Conservation (phyloP, 2,113 vertebrate species). For the Dryoscopus gambensis region DNA sequence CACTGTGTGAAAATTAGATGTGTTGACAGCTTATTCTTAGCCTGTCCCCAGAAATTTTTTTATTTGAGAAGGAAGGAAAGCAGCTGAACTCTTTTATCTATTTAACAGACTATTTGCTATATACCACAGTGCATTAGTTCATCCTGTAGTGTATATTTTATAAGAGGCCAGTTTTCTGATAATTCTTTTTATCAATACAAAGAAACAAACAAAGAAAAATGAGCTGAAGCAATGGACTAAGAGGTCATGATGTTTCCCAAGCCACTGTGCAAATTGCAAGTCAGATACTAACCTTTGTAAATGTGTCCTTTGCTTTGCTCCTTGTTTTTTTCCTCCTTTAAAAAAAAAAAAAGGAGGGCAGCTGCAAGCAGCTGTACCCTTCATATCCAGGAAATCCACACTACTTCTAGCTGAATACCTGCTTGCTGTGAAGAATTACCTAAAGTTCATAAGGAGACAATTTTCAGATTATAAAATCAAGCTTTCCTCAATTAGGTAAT, state of each 20-base stretch:
- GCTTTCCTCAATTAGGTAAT: background rate
- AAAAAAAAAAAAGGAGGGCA: background rate
- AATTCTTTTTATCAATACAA: background rate
- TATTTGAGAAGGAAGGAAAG: background rate
- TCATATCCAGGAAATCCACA: background rate
- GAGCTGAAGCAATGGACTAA: background rate
- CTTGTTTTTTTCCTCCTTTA: background rate
- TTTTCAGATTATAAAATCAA: slow-evolving; percentile 25
- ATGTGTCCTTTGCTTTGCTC: background rate
- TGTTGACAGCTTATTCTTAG: background rate
- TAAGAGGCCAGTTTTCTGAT: background rate
- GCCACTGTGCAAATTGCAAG: background rate
- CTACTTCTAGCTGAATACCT: background rate
- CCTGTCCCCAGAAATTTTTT: background rate
- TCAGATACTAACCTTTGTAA: background rate
- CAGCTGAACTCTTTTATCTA: background rate
- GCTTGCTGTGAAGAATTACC: background rate
- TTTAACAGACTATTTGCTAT: background rate
- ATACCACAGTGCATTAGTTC: background rate
- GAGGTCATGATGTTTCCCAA: background rate
- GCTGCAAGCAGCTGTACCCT: background rate
- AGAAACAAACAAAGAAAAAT: background rate
- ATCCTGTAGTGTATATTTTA: background rate
- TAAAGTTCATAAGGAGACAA: background rate
- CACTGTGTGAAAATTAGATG: background rate